Evolutionary conservation across 2,113 vertebrate genomes (phyloP).

Genomic region (Cygnus atratus): DNA sequence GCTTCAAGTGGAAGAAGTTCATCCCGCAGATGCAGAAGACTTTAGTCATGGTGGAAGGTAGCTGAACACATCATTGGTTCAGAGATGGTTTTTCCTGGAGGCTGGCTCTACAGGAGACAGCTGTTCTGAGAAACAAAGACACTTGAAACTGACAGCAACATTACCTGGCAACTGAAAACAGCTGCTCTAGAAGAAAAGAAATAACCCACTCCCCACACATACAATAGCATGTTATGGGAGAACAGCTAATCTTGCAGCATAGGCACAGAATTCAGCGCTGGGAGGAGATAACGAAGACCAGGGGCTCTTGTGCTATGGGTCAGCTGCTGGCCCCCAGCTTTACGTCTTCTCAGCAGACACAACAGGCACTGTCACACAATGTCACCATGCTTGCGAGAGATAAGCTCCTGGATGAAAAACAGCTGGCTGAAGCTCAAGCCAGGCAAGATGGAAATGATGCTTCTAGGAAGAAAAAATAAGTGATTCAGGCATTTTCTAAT

Average conservation of each 20-base stretch:
- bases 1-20: not conserved
- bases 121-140: not conserved
- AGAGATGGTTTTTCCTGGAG: not conserved
- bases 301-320: not conserved
- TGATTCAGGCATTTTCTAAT: not conserved
- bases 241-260: constrained; percentile 23
- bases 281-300: constrained; percentile 16
- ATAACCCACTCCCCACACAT: not conserved
- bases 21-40: not conserved
- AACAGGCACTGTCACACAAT: not conserved
- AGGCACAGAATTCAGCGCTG: not conserved
- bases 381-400: constrained; percentile 31
- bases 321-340: constrained; percentile 10
- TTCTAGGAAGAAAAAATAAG: not conserved
- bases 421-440: constrained; percentile 32
- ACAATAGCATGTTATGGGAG: not conserved
- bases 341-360: not conserved
- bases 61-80: not conserved
- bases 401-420: constrained; percentile 13
- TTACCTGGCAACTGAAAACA: not conserved
- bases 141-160: not conserved
- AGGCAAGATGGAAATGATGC: constrained; percentile 38
- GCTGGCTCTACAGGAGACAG: not conserved
- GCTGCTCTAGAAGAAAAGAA: not conserved
- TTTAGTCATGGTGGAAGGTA: not conserved